These are phyloP conservation scores for Arrhamphus sclerolepis DNA, from an alignment of 2,797 vertebrate genomes.

Conservation along the genomic window DNA sequence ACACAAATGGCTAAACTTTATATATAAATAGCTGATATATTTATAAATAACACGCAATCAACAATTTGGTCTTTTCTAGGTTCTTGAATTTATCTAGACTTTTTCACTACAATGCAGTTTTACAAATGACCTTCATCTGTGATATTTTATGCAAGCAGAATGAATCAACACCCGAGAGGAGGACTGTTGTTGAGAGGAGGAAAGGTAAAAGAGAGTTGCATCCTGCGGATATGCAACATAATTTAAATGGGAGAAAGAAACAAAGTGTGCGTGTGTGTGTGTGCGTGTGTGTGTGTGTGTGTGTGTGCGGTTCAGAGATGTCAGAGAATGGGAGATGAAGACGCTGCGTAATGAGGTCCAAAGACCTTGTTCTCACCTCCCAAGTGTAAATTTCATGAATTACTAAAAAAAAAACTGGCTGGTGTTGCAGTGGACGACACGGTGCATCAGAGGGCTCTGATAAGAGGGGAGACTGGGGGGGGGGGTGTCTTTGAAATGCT, in stretches of 20 bases:
- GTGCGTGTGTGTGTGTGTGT: too few species aligned
- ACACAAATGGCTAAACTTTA: slow-evolving; percentile 2
- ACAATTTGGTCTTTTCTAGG: slow-evolving; percentile 13
- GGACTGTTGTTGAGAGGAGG: slow-evolving; percentile 14
- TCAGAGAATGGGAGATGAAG: slow-evolving; percentile 84
- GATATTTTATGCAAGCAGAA: slow-evolving; percentile 20
- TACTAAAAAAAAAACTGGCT: slow-evolving; percentile 75
- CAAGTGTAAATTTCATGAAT: slow-evolving; percentile 83
- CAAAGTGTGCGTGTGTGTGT: not conserved
- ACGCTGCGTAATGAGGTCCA: slow-evolving; percentile 83
- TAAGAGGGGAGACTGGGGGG: slow-evolving; percentile 55
- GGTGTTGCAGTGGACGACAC: slow-evolving; percentile 70
- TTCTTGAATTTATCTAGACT: slow-evolving; percentile 10
- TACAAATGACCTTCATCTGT: slow-evolving; percentile 22
- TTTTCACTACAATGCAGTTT: slow-evolving; percentile 19
- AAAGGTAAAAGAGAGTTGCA: slow-evolving; percentile 26
- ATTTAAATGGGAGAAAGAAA: slow-evolving; percentile 39
- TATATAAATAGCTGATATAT: slow-evolving; percentile 16
- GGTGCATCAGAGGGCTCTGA: slow-evolving; percentile 64
- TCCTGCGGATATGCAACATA: slow-evolving; percentile 45
- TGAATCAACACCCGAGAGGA: slow-evolving; percentile 9
- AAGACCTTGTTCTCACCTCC: slow-evolving; percentile 84
- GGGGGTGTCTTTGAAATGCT: slow-evolving; percentile 82
- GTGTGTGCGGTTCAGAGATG: not conserved
- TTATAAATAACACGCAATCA: not conserved